Conservation (phyloP, 2,113 vertebrate species). For the Dermatemys mawii region DNA sequence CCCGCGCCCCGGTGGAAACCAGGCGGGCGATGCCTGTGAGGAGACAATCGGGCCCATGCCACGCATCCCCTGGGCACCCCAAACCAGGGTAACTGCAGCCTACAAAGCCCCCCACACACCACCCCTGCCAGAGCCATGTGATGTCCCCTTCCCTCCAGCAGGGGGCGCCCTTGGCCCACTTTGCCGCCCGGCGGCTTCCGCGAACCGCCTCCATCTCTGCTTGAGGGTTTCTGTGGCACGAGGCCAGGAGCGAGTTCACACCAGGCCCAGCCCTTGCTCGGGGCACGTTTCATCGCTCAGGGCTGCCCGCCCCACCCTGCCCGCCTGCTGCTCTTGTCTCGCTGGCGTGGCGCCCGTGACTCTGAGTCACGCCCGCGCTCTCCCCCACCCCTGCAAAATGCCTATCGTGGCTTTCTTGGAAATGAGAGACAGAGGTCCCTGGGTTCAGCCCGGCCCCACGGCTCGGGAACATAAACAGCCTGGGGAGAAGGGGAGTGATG, state of each 20-base stretch:
- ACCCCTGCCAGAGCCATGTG: rapidly evolving
- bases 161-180: neutral
- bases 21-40: neutral
- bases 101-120: too few species aligned
- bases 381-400: neutral
- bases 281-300: neutral
- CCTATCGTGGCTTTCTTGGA: neutral
- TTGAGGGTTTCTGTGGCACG: neutral
- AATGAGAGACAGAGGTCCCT: neutral
- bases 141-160: neutral
- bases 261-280: neutral
- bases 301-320: too few species aligned
- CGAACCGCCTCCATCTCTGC: neutral
- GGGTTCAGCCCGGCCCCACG: neutral
- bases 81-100: neutral
- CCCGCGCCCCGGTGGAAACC: neutral
- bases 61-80: neutral
- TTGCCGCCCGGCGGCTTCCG: neutral
- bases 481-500: neutral
- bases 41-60: neutral
- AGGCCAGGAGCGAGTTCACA: neutral
- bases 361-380: neutral
- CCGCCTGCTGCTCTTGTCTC: neutral
- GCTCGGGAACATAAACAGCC: neutral
- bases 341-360: neutral